A percentile compares a stretch with the other conserved stretches of the same genome.
Evolutionary conservation across 1,140 invertebrate species (phyloP).

Genomic region (Solenopsis invicta): DNA sequence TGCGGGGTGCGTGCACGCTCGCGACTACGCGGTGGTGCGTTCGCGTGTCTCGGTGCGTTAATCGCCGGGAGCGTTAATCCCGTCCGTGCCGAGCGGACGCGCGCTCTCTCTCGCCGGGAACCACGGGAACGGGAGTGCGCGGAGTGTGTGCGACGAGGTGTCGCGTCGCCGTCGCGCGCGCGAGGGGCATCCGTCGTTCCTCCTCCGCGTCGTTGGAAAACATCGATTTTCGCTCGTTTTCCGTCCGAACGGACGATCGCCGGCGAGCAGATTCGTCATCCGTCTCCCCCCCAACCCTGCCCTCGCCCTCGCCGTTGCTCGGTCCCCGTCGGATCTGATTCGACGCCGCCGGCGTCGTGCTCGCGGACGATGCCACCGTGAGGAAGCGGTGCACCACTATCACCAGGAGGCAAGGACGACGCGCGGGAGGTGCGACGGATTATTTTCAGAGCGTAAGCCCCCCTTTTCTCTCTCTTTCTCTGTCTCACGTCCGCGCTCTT

Average conservation of each 20-base stretch:
- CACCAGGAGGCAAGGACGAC: slow-evolving; percentile 35
- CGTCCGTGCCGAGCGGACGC: slow-evolving; percentile 14
- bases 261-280: background rate
- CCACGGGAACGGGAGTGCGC: too few species aligned
- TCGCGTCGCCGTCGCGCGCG: background rate
- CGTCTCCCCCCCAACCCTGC: too few species aligned
- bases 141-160: too few species aligned
- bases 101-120: background rate
- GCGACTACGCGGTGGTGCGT: slow-evolving; percentile 21
- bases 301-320: too few species aligned
- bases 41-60: background rate
- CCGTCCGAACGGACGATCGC: background rate
- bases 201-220: slow-evolving; percentile 70
- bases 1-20: slow-evolving; percentile 55
- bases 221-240: slow-evolving; percentile 82
- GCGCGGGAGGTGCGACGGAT: slow-evolving; percentile 21
- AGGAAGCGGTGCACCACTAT: slow-evolving; percentile 9
- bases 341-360: background rate
- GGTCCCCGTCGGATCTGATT: too few species aligned
- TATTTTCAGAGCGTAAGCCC: slow-evolving; percentile 43
- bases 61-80: background rate
- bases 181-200: background rate
- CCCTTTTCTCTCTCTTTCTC: background rate
- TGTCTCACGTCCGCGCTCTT: background rate
- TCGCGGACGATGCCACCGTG: slow-evolving; percentile 34